Evolutionary conservation across 2,113 vertebrate genomes (phyloP).

Genomic region (Rhizomys pruinosus): DNA sequence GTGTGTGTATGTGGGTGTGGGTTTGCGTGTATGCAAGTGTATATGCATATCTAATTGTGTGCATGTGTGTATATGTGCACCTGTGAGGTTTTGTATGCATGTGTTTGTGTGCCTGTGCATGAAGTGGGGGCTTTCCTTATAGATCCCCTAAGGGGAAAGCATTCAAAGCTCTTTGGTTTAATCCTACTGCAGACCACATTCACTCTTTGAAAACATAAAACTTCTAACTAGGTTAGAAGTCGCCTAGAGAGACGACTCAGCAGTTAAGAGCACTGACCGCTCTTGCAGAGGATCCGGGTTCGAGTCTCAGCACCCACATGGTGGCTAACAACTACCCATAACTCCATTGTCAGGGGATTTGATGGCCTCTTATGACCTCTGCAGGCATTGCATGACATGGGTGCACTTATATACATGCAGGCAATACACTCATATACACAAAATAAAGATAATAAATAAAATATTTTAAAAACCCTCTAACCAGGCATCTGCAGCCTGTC

Average conservation of each 20-base stretch:
- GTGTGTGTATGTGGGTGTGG: neutral
- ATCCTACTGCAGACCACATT: neutral
- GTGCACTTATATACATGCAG: too few species aligned
- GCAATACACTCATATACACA: too few species aligned
- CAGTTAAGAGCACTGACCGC: too few species aligned
- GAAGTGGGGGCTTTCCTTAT: neutral
- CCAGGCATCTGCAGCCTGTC: neutral
- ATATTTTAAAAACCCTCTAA: too few species aligned
- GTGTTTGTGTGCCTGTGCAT: neutral
- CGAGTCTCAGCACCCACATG: too few species aligned
- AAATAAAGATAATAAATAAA: too few species aligned
- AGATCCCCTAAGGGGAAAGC: neutral
- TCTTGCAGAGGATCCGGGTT: too few species aligned
- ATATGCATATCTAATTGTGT: accelerated
- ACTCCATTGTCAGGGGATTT: too few species aligned
- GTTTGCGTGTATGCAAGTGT: neutral
- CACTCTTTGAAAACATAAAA: neutral
- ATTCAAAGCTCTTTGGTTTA: neutral
- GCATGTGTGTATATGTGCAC: accelerated
- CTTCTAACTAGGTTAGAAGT: neutral
- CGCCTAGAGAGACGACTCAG: too few species aligned
- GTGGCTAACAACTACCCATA: too few species aligned
- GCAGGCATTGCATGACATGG: too few species aligned
- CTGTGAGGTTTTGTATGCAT: neutral
- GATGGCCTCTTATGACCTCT: too few species aligned